These are phyloP conservation scores for Drosophila yakuba DNA, from an alignment of 1,140 invertebrate genomes.

Conservation along the genomic window DNA sequence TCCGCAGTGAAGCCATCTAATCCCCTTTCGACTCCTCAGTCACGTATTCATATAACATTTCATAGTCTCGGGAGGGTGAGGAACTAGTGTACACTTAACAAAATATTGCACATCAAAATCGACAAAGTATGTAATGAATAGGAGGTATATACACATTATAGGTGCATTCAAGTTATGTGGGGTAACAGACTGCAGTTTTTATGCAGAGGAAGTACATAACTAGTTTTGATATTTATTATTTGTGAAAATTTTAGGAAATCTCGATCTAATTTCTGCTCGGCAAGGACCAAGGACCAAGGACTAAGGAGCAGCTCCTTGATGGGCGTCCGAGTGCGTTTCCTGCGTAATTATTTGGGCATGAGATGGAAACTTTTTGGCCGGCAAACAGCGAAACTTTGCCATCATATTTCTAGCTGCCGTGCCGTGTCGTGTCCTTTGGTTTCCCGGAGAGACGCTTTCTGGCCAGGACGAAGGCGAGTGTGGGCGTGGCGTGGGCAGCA, in stretches of 20 bases:
- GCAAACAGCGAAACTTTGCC: constrained; percentile 48
- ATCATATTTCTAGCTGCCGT: constrained; percentile 43
- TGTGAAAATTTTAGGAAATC: neutral
- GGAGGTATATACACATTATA: no score
- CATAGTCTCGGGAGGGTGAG: no score
- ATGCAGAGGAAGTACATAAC: no score
- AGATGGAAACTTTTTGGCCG: constrained; percentile 18
- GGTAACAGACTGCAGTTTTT: no score
- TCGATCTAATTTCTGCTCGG: neutral
- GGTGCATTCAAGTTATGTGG: no score
- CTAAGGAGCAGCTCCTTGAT: neutral
- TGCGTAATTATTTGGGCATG: constrained; percentile 63
- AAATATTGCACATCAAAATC: neutral
- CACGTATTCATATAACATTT: constrained; percentile 48
- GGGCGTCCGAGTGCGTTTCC: constrained; percentile 31
- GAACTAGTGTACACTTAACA: neutral
- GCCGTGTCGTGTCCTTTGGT: constrained; percentile 5
- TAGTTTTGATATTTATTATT: neutral
- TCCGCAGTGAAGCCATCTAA: constrained; percentile 29
- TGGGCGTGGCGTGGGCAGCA: constrained; percentile 22
- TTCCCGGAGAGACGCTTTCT: neutral
- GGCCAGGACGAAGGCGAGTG: neutral
- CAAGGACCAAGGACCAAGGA: neutral
- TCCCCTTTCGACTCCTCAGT: constrained; percentile 39
- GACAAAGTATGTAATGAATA: no score